These are phyloP conservation scores for Ornithoptera priamus DNA, from an alignment of 2,888 invertebrate genomes.

Conservation along the genomic window DNA sequence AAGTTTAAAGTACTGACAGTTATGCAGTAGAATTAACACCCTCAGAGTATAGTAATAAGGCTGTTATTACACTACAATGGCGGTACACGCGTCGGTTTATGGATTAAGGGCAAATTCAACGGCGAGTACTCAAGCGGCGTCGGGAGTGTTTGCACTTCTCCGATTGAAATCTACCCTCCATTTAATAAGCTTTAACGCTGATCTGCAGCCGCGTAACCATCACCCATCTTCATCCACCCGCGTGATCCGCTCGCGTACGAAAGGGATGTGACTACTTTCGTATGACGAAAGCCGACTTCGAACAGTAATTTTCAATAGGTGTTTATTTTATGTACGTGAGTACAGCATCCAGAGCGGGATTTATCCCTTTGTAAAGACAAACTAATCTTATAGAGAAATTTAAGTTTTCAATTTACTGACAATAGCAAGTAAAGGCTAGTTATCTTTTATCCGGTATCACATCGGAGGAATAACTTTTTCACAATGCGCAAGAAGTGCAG, in stretches of 20 bases:
- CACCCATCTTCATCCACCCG: slow-evolving; percentile 25
- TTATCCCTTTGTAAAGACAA: not conserved
- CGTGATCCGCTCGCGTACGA: not conserved
- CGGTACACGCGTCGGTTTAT: slow-evolving; percentile 4
- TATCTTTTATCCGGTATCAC: too few relatives aligned
- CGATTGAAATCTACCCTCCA: slow-evolving; percentile 44
- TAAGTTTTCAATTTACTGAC: not conserved
- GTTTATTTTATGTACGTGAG: slow-evolving; percentile 27
- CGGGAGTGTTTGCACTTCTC: slow-evolving; percentile 31
- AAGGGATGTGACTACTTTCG: slow-evolving; percentile 10
- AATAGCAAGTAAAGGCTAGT: not conserved
- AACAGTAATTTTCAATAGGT: slow-evolving; percentile 28
- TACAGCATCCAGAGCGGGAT: slow-evolving; percentile 6
- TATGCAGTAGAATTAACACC: not conserved
- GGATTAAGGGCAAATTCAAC: slow-evolving; percentile 31
- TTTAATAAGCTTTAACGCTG: slow-evolving; percentile 46
- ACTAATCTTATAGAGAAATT: not conserved
- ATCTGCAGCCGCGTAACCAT: slow-evolving; percentile 34
- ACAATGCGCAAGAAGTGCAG: too few relatives aligned
- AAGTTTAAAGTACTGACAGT: not conserved
- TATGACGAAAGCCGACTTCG: slow-evolving; percentile 14
- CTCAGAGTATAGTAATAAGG: not conserved
- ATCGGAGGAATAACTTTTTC: too few relatives aligned
- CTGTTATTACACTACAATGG: not conserved
- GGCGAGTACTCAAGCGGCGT: slow-evolving; percentile 33